Conservation (phyloP, 2,113 vertebrate species). For the Cynocephalus volans region DNA sequence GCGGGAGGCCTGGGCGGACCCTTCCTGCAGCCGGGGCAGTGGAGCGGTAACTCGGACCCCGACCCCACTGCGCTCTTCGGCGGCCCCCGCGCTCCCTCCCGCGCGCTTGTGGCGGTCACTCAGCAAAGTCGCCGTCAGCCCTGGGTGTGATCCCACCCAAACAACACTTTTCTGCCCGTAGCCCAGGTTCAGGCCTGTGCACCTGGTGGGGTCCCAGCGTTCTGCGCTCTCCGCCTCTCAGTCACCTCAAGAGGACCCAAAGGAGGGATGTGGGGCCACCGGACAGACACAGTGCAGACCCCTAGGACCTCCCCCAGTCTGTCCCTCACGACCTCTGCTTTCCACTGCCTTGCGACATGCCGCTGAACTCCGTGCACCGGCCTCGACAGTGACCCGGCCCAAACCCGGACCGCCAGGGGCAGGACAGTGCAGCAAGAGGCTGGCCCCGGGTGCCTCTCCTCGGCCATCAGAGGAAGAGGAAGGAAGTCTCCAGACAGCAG, state of each 20-base stretch:
- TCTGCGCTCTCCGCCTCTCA: background rate
- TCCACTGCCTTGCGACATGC: background rate
- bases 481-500: background rate
- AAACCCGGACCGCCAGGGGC: fast-evolving
- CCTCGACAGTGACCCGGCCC: fast-evolving
- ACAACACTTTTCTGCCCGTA: background rate
- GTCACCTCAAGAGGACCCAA: fast-evolving
- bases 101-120: background rate
- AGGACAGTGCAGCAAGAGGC: fast-evolving
- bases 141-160: background rate
- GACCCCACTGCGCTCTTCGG: background rate
- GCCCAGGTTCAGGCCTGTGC: fast-evolving
- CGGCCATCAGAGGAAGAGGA: background rate
- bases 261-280: background rate
- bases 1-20: background rate
- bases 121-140: background rate
- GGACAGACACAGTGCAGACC: background rate
- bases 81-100: background rate
- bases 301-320: too few relatives aligned
- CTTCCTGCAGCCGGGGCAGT: background rate
- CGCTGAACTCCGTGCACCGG: fast-evolving
- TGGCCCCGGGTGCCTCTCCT: fast-evolving
- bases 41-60: background rate
- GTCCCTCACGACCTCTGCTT: background rate
- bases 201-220: too few relatives aligned